phyloP scores from a whole-genome alignment of 1,140 invertebrate genomes.

The Drosophila prosaltans region DNA sequence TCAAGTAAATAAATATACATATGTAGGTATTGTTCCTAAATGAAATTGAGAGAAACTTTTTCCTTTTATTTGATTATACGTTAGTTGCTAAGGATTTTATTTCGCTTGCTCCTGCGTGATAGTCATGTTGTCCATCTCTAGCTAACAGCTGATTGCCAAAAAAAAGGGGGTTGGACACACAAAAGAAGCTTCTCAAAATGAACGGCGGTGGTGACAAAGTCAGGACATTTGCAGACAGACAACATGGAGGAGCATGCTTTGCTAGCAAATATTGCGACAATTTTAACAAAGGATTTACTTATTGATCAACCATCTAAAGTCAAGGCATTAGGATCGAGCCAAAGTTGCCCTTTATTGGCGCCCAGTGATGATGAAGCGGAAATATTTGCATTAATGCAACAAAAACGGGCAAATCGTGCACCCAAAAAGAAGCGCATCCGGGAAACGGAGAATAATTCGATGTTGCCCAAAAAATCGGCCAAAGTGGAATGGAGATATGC shows the following conservation, averaged over 20 bases:
- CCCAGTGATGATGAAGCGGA: constrained; percentile 64
- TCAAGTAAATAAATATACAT: too few species aligned
- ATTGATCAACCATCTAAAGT: constrained; percentile 55
- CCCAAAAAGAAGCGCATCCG: constrained; percentile 34
- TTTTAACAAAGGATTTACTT: constrained; percentile 75
- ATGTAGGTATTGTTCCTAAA: too few species aligned
- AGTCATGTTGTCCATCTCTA: neutral
- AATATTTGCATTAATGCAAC: constrained; percentile 65
- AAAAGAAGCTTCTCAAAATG: constrained; percentile 10
- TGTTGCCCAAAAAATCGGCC: constrained; percentile 18
- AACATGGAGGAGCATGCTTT: constrained; percentile 76
- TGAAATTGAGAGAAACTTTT: too few species aligned
- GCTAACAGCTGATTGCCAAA: neutral
- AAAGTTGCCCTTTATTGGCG: constrained; percentile 46
- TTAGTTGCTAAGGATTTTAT: neutral
- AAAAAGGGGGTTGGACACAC: constrained; percentile 1
- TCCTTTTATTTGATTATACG: too few species aligned
- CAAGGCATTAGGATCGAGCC: neutral
- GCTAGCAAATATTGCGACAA: constrained; percentile 78
- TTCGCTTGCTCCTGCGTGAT: neutral
- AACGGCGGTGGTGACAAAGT: constrained; percentile 4
- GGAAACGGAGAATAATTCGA: neutral
- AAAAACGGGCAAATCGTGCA: constrained; percentile 40
- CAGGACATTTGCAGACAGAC: constrained; percentile 4
- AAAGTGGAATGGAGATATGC: constrained; percentile 50